Evolutionary conservation across 1,140 invertebrate genomes (phyloP).

Genomic region (Caenorhabditis inopinata): DNA sequence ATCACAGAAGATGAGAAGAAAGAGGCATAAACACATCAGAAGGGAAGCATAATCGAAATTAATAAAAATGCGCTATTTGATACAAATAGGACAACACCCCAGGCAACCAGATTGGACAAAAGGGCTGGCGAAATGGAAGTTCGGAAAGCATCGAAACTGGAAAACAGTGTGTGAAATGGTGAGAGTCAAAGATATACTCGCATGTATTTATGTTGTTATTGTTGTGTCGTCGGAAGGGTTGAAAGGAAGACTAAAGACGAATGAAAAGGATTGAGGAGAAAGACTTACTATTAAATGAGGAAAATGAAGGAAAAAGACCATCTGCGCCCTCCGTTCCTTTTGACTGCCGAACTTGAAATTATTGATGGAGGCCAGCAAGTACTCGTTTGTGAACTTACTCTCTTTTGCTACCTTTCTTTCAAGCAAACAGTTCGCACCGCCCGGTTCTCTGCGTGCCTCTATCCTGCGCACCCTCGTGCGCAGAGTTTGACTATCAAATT

Average conservation of each 20-base stretch:
- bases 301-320: not conserved
- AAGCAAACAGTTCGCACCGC: conserved; percentile 28
- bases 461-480: not conserved
- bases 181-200: not conserved
- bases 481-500: conserved; percentile 30
- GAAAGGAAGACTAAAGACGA: not conserved
- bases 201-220: conserved; percentile 35
- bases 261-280: not conserved
- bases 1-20: not conserved
- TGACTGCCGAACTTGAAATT: not conserved
- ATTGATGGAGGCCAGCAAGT: not conserved
- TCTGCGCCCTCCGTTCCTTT: not conserved
- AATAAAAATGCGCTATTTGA: conserved; percentile 2
- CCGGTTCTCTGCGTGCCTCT: not conserved
- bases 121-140: not conserved
- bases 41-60: not conserved
- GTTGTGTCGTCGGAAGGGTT: not conserved
- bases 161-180: not conserved
- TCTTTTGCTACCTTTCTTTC: not conserved
- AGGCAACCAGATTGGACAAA: not conserved
- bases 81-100: conserved; percentile 11
- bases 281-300: not conserved
- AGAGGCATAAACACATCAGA: not conserved
- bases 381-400: not conserved
- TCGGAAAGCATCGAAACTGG: not conserved